Evolutionary conservation across 2,797 vertebrate genomes (phyloP), one percentile per base, ranked within the genome.

Genomic region (Anolis apletophallus): DNA sequence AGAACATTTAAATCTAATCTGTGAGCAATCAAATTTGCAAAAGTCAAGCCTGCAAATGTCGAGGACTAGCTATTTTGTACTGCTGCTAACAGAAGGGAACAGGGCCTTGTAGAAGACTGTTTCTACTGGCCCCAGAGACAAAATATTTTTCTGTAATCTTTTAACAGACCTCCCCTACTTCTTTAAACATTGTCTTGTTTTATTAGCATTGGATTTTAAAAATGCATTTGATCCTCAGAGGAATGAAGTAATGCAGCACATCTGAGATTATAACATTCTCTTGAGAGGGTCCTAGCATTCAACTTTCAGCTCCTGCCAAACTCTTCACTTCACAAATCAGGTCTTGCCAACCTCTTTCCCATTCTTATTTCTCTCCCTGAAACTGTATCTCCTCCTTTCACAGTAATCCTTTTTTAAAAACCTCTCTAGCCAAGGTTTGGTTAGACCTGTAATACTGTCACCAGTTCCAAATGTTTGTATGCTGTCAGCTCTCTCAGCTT

Each of bases 321-420:
- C 17, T 1, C 1, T 82, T 1, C 10, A 69, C 26, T 69, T 78
- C 11, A 54, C 3, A 59, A 84, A 54, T 36, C 23, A 19, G 14
- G 12, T n/a, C 16, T 46, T 14, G 16, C 12, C 7, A 64, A 11
- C 21, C 2, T 52, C 12, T 4, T 71, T 87, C 76, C 9, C 21
- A 29, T 84, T 54, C 6, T 10, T 57, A 50, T 7, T 29, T n/a
- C 64, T 84, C 23, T 76, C 13, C 79, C 90, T 54, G 57, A 78
- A 88, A 67, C n/a, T 57, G 23, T 32, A 40, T 83, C 29, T 76
- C 34, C 34, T 64, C 23, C 61, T 78, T 84, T 83, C 69, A 54
- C 16, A 85, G 46, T 84, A 72, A 84, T 83, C 36, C 82, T 21
- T 10, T 14, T 23, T 34, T 5, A 21, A 59, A 59, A 59, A 59